These are phyloP conservation scores for Forpus xanthops DNA, from an alignment of 2,797 vertebrate genomes.

Conservation along the genomic window DNA sequence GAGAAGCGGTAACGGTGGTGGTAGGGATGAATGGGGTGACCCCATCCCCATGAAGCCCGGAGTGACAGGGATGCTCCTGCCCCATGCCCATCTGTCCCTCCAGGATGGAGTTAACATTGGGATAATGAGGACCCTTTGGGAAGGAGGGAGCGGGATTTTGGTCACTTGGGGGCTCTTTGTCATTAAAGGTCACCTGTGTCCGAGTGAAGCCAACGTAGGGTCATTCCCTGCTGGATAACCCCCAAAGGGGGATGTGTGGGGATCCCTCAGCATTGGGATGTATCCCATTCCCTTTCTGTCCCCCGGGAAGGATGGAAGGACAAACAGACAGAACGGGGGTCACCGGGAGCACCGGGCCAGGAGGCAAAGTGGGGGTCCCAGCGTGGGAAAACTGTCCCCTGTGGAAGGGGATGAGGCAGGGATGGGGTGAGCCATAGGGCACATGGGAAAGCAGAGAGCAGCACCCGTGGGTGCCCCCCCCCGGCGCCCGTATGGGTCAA, in stretches of 20 bases:
- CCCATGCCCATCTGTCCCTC: background rate
- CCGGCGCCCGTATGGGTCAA: accelerated
- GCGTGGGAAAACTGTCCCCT: background rate
- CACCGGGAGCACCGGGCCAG: background rate
- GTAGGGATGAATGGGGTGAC: background rate
- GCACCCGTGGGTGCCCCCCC: background rate
- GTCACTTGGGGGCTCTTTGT: background rate
- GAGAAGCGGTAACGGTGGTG: background rate
- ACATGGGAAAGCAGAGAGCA: background rate
- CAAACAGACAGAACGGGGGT: background rate
- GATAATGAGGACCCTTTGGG: background rate
- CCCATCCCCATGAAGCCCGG: background rate
- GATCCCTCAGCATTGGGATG: accelerated
- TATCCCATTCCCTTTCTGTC: background rate
- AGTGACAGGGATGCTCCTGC: background rate
- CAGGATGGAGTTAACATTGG: background rate
- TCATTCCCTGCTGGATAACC: background rate
- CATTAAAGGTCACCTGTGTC: background rate
- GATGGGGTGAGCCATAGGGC: accelerated
- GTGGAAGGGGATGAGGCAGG: background rate
- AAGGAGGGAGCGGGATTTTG: accelerated
- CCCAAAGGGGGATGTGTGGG: background rate
- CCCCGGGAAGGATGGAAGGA: no score
- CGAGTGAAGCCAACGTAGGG: background rate
- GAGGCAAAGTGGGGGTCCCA: accelerated